Evolutionary conservation across 2,888 invertebrate genomes (phyloP).

Genomic region (Stenodera caucasica): DNA sequence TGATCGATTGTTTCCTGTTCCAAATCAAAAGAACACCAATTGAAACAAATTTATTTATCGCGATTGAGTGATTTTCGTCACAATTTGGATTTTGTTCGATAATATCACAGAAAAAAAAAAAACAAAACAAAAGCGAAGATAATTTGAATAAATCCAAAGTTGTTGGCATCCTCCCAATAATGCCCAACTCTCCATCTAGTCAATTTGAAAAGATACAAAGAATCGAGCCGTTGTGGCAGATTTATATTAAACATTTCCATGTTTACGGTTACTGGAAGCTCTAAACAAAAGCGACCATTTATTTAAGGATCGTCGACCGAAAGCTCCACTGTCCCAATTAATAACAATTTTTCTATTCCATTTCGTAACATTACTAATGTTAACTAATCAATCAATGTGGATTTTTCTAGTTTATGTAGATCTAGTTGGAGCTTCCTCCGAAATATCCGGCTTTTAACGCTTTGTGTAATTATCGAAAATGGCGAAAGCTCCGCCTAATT

Average conservation of each 20-base stretch:
- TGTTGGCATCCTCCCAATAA: conserved; percentile 13
- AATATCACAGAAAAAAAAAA: no score
- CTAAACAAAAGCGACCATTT: neutral
- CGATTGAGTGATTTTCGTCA: no score
- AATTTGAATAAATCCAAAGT: conserved; percentile 12
- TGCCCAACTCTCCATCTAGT: conserved; percentile 2
- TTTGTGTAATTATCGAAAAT: neutral
- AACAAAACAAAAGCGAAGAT: conserved; percentile 15
- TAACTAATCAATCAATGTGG: no score
- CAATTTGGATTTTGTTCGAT: no score
- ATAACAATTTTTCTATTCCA: no score
- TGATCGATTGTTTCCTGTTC: conserved; percentile 20
- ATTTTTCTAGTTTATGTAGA: no score
- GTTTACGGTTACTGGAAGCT: conserved; percentile 6
- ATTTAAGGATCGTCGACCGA: neutral
- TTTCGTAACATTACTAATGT: no score
- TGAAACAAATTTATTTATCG: no score
- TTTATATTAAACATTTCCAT: conserved; percentile 17
- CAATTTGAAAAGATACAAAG: conserved; percentile 8
- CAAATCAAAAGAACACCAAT: no score
- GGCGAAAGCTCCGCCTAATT: neutral
- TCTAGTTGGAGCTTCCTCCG: neutral
- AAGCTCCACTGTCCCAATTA: neutral
- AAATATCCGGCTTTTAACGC: conserved; percentile 1
- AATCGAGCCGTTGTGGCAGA: conserved; percentile 11